Percentiles rank a stretch among this genome's conserved stretches.
Conservation (phyloP, 2,113 vertebrate species). For the Cheirogaleus medius region DNA sequence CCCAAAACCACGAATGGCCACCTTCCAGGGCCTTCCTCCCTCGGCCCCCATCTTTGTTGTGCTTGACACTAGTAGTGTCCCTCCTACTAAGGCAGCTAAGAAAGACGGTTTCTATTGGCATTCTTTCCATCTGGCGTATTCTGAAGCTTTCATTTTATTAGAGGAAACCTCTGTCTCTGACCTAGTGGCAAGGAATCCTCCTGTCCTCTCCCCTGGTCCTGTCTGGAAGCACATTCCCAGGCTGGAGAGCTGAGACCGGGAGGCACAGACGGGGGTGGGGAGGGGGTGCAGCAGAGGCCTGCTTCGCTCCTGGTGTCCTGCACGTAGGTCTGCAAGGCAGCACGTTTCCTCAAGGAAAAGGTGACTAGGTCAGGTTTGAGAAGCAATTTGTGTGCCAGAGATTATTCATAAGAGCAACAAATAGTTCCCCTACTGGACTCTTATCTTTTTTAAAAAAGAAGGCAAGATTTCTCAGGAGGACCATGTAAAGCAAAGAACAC, state of each 20-base stretch:
- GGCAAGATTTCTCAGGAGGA: constrained; percentile 15
- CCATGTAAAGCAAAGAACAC: neutral
- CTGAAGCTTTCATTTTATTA: constrained; percentile 71
- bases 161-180: constrained; percentile 13
- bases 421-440: neutral
- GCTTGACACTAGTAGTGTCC: constrained; percentile 60
- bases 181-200: neutral
- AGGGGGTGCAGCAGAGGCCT: neutral
- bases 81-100: constrained; percentile 55
- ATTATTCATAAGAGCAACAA: neutral
- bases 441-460: neutral
- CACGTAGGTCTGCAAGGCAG: neutral
- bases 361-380: neutral
- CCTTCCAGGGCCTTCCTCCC: constrained; percentile 61
- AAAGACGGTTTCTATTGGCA: constrained; percentile 51
- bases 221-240: neutral
- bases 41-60: constrained; percentile 55
- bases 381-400: neutral
- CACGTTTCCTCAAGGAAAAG: neutral
- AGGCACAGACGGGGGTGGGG: neutral
- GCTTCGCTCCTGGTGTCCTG: neutral
- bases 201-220: neutral
- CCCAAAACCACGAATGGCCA: constrained; percentile 50
- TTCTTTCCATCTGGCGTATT: constrained; percentile 57
- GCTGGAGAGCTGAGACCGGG: neutral